These are phyloP conservation scores for Acanthosoma haemorrhoidale DNA, from an alignment of 2,888 invertebrate genomes.

Conservation along the genomic window DNA sequence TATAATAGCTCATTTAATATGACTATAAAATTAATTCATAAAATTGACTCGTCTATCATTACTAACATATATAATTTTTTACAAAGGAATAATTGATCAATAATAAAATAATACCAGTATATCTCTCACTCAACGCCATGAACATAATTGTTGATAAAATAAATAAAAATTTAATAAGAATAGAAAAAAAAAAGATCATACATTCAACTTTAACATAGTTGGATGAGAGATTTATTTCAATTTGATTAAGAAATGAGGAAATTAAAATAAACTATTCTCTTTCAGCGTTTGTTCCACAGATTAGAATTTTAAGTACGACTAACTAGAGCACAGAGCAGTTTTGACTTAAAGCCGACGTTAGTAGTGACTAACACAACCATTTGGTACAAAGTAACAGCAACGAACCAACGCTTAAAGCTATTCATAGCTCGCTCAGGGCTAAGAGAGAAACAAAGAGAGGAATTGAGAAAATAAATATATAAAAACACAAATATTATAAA, in stretches of 20 bases:
- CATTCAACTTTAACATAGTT: neutral
- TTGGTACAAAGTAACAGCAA: neutral
- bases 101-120: slow-evolving; percentile 6
- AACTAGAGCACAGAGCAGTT: slow-evolving; percentile 4
- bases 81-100: neutral
- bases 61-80: slow-evolving; percentile 4
- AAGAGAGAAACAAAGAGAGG: slow-evolving; percentile 5
- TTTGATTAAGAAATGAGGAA: neutral
- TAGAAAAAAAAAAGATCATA: neutral
- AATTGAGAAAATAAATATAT: slow-evolving; percentile 5
- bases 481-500: neutral
- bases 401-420: neutral
- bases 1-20: no score
- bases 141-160: neutral
- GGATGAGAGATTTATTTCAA: neutral
- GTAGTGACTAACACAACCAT: slow-evolving; percentile 4
- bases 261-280: slow-evolving; percentile 1
- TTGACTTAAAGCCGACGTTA: slow-evolving; percentile 1
- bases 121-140: neutral
- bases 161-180: neutral
- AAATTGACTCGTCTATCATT: neutral
- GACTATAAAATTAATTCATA: neutral
- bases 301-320: slow-evolving; percentile 10
- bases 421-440: neutral
- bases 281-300: neutral